These are phyloP conservation scores for Cecropterus lyciades DNA, from an alignment of 1,140 invertebrate species.

Conservation along the genomic window DNA sequence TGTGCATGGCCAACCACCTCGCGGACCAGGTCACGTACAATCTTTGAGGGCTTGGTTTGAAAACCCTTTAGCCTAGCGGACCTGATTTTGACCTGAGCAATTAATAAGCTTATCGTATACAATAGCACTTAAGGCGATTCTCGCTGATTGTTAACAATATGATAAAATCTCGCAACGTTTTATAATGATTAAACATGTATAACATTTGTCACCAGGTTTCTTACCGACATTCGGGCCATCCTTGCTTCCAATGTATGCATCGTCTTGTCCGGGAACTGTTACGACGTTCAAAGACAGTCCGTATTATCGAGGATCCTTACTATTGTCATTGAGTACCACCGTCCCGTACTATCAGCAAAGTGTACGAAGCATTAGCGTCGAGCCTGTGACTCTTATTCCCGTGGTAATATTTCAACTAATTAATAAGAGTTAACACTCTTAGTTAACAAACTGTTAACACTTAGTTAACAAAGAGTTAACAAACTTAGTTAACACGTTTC, in stretches of 20 bases:
- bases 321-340: conserved; percentile 49
- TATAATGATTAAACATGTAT: too few species aligned
- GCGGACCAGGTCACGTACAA: conserved; percentile 97
- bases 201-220: conserved; percentile 43
- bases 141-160: too few species aligned
- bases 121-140: too few species aligned
- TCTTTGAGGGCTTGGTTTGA: conserved; percentile 98
- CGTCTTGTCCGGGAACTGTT: conserved; percentile 10
- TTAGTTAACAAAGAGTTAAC: too few species aligned
- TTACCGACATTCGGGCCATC: conserved; percentile 59
- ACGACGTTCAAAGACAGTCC: conserved; percentile 41
- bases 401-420: conserved; percentile 15
- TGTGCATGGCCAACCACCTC: conserved; percentile 99
- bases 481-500: too few species aligned
- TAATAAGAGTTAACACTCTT: neutral
- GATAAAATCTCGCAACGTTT: too few species aligned
- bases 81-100: too few species aligned
- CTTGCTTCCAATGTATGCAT: conserved; percentile 60
- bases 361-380: conserved; percentile 48
- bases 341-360: conserved; percentile 57
- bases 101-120: too few species aligned
- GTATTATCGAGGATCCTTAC: conserved; percentile 53
- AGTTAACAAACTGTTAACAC: too few species aligned
- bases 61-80: too few species aligned
- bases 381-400: conserved; percentile 51